Conservation (phyloP, 2,113 vertebrate species). For the Tapirus terrestris region DNA sequence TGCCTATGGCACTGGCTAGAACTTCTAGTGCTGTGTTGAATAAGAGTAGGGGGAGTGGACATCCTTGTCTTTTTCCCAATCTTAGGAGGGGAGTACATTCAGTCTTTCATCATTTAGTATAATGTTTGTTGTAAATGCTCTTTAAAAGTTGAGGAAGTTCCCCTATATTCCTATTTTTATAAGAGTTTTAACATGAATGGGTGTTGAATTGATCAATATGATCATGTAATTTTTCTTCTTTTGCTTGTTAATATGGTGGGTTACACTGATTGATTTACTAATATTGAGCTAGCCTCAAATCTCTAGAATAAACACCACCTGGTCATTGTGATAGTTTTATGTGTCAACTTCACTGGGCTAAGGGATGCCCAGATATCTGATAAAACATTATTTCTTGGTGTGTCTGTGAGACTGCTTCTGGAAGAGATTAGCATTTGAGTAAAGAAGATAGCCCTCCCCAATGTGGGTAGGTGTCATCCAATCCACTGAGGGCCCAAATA, state of each 20-base stretch:
- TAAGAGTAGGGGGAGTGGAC: background rate
- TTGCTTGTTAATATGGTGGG: background rate
- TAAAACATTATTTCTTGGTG: background rate
- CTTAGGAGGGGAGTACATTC: background rate
- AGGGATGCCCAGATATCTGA: background rate
- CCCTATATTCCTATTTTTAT: background rate
- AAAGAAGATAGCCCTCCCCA: background rate
- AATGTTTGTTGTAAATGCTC: background rate
- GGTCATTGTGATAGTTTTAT: background rate
- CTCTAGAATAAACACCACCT: background rate
- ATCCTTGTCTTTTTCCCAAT: background rate
- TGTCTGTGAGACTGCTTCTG: background rate
- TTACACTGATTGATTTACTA: conserved; percentile 8
- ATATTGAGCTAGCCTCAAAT: background rate
- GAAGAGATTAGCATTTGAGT: background rate
- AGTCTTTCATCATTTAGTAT: background rate
- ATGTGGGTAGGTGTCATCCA: background rate
- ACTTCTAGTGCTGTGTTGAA: background rate
- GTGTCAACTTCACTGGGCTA: background rate
- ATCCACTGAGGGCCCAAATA: background rate
- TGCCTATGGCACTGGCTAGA: background rate
- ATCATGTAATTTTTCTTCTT: conserved; percentile 42
- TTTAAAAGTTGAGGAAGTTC: background rate
- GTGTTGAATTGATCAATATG: background rate
- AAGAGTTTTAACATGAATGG: conserved; percentile 15